Conservation (phyloP, 2,888 invertebrate species). For the Tryphoninae sp. region DNA sequence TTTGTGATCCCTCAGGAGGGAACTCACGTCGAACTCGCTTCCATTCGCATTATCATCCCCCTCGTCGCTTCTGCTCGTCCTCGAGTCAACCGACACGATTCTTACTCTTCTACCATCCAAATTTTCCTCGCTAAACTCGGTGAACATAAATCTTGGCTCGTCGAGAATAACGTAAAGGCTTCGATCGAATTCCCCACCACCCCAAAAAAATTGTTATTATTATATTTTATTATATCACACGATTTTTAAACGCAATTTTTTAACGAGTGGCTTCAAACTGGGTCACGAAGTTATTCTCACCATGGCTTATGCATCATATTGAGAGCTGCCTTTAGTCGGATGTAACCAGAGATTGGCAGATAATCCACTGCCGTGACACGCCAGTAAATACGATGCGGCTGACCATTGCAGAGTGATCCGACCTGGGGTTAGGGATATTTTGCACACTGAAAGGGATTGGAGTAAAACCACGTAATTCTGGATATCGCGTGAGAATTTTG, state of each 20-base stretch:
- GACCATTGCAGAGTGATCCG: slow-evolving; percentile 63
- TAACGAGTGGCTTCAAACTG: too few species aligned
- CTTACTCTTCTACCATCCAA: neutral
- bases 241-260: too few species aligned
- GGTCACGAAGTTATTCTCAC: slow-evolving; percentile 57
- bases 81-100: neutral
- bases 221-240: too few species aligned
- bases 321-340: slow-evolving; percentile 68
- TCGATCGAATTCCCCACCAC: neutral
- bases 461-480: too few species aligned
- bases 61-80: neutral
- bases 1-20: slow-evolving; percentile 31
- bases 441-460: neutral
- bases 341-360: slow-evolving; percentile 67
- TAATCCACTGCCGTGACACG: slow-evolving; percentile 67
- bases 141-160: slow-evolving; percentile 50
- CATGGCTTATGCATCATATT: slow-evolving; percentile 66
- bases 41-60: neutral
- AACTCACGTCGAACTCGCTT: slow-evolving; percentile 41
- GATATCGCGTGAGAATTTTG: neutral
- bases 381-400: slow-evolving; percentile 70
- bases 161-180: slow-evolving; percentile 63
- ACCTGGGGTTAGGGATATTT: slow-evolving; percentile 61
- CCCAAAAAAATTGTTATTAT: neutral
- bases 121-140: slow-evolving; percentile 49